Evolutionary conservation across 1,140 invertebrate genomes (phyloP).

Genomic region (Odontomachus brunneus): DNA sequence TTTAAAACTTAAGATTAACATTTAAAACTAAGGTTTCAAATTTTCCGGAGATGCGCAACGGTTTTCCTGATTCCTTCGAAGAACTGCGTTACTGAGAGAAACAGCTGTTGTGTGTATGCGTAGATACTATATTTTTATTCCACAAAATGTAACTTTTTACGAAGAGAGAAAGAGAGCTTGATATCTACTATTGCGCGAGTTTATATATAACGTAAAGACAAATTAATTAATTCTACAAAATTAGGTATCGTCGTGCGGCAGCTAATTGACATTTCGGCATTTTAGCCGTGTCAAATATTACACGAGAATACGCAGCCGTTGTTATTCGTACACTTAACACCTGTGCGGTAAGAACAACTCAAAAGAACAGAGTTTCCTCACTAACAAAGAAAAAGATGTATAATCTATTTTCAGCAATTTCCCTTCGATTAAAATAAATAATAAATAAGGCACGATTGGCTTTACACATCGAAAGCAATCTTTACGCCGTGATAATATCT

Average conservation of each 20-base stretch:
- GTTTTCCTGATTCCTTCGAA: background rate
- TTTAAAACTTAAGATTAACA: slow-evolving; percentile 13
- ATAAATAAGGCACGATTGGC: slow-evolving; percentile 35
- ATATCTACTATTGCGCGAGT: background rate
- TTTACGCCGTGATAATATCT: slow-evolving; percentile 17
- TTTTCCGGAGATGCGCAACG: background rate
- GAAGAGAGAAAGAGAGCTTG: slow-evolving; percentile 24
- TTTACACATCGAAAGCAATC: background rate
- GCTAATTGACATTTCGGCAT: slow-evolving; percentile 30
- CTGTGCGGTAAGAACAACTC: slow-evolving; percentile 31
- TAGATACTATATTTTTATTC: slow-evolving; percentile 40
- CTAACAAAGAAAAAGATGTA: background rate
- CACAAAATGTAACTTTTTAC: slow-evolving; percentile 29
- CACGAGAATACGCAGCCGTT: slow-evolving; percentile 8
- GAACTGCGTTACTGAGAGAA: background rate
- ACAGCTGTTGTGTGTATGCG: background rate
- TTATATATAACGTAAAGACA: slow-evolving; percentile 6
- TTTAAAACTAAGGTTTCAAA: slow-evolving; percentile 11
- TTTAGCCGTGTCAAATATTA: slow-evolving; percentile 44
- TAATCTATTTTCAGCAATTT: slow-evolving; percentile 52
- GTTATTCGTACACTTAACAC: slow-evolving; percentile 29
- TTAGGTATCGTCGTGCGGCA: slow-evolving; percentile 11
- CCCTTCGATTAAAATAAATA: background rate
- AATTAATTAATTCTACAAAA: slow-evolving; percentile 26
- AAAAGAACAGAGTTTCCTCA: slow-evolving; percentile 11